These are phyloP conservation scores for Tonatia bakeri DNA, from an alignment of 2,113 vertebrate species.

Conservation along the genomic window DNA sequence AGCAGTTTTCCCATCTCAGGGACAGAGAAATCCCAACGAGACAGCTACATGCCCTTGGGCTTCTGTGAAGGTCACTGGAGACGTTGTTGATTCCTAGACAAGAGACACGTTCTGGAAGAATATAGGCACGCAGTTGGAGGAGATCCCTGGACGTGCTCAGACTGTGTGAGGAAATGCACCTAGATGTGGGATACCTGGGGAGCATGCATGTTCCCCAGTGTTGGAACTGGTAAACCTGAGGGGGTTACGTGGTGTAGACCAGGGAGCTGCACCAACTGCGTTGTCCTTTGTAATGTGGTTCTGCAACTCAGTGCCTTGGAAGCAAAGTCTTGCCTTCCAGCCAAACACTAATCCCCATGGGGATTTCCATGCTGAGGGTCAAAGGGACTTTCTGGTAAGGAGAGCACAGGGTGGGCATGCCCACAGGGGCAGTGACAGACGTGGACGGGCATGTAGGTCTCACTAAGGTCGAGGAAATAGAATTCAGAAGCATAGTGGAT, in stretches of 20 bases:
- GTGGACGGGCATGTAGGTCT: neutral
- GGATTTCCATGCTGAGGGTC: neutral
- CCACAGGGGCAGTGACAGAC: neutral
- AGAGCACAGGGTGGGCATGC: neutral
- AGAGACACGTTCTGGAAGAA: neutral
- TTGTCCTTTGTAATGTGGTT: neutral
- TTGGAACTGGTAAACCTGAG: neutral
- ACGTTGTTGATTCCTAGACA: neutral
- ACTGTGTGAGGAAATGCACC: rapidly evolving
- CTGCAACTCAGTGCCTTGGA: neutral
- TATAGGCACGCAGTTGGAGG: rapidly evolving
- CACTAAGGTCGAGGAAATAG: rapidly evolving
- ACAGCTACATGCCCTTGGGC: neutral
- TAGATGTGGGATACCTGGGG: too few relatives aligned
- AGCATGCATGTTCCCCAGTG: rapidly evolving
- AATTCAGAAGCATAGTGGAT: neutral
- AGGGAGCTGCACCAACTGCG: neutral
- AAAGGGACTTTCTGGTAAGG: neutral
- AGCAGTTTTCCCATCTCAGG: neutral
- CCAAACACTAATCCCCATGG: neutral
- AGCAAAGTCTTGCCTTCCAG: neutral
- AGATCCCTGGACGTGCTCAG: neutral
- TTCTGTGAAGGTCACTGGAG: neutral
- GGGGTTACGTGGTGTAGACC: neutral
- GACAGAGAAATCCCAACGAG: neutral